Evolutionary conservation across 1,140 invertebrate genomes (phyloP).

Genomic region (Stegodyphus dumicola): DNA sequence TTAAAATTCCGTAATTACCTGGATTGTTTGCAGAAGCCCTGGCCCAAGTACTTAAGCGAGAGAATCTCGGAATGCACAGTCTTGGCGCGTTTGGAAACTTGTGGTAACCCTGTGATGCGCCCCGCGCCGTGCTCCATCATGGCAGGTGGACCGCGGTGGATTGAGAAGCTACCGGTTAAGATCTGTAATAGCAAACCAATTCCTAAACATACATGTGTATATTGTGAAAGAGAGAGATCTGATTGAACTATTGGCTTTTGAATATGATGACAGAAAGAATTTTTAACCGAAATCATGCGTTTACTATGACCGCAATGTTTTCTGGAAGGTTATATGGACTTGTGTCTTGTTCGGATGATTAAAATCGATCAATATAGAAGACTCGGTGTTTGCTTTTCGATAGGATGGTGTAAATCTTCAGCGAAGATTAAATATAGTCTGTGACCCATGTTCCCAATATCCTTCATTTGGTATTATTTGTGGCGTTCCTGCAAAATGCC

Average conservation of each 20-base stretch:
- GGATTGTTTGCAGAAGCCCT: too few species aligned
- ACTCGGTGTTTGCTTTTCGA: constrained; percentile 47
- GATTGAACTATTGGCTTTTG: background rate
- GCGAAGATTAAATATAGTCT: too few species aligned
- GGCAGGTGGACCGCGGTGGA: constrained; percentile 30
- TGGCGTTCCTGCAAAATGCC: too few species aligned
- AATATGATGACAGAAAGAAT: background rate
- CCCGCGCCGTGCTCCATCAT: constrained; percentile 39
- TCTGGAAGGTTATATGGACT: constrained; percentile 32
- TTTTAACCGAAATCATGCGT: background rate
- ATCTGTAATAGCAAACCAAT: background rate
- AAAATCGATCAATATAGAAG: constrained; percentile 59
- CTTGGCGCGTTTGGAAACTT: constrained; percentile 12
- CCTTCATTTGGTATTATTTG: too few species aligned
- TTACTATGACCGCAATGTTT: constrained; percentile 18
- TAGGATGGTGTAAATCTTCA: constrained; percentile 1
- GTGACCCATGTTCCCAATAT: too few species aligned
- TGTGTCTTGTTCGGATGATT: constrained; percentile 39
- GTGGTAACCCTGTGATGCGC: constrained; percentile 4
- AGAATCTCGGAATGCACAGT: background rate
- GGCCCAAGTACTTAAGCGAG: too few species aligned
- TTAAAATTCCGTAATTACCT: too few species aligned
- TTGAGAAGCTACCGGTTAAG: background rate
- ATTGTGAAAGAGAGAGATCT: background rate
- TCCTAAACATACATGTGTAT: background rate